Base-by-base conservation (phyloP, 1,140 invertebrate genomes). In the Solen grandis region DNA sequence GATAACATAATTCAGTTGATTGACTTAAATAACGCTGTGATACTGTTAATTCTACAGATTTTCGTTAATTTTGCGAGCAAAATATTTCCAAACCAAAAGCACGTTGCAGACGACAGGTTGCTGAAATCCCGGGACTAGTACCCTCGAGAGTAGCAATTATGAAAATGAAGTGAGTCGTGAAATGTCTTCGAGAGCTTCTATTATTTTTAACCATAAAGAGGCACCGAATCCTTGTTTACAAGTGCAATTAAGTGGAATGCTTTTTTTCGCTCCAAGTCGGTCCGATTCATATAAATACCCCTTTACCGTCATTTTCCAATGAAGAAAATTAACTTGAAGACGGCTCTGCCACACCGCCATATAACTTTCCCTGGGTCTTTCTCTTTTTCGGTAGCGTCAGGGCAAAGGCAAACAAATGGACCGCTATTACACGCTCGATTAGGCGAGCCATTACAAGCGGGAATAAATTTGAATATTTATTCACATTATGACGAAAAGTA, bases 381-480 rank as follows among this genome's bases (percentile, higher is more conserved):
- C 33, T 60, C 69, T 16, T 33, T 0, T 31, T n/a, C n/a, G n/a
- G 10, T 3, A 10, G 22, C 8, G 29, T 25, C 36, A 25, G 38
- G 38, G 52, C 55, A 38, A 38, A 25, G 35, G 41, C 60, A 25
- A 13, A 41, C 46, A 31, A 60, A 75, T 46, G 72, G 72, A 63
- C 65, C 65, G 41, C 57, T 38, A 63, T 75, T 63, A 50, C 65
- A 41, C 35, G 72, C 72, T 75, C 72, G 72, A 75, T 75, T 75
- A 63, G 54, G 5, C 38, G 2, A 31, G 0, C 72, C 59, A 75
- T 75, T 75, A 75, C 65, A 60, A 63, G 65, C 41, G 46, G 59
- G 72, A 75, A 75, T 75, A 75, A 29, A 75, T 75, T 75, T 75
- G 72, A 75, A 75, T 75, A 75, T 75, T 63, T 75, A 52, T 75